Evolutionary conservation across 1,140 invertebrate genomes (phyloP).

Genomic region (Sitobion miscanthi): DNA sequence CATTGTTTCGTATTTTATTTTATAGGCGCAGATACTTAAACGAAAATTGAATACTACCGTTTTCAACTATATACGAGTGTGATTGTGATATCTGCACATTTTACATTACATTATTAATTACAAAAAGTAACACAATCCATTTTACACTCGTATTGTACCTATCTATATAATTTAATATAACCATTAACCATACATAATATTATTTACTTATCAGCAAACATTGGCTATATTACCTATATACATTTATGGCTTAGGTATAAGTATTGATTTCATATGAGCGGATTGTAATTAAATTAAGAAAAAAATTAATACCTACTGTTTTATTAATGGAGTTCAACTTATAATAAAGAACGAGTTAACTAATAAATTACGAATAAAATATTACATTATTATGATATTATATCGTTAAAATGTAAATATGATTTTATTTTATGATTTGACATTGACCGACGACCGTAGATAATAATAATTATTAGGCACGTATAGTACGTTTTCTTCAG

Average conservation of each 20-base stretch:
- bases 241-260: not conserved
- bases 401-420: not conserved
- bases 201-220: not conserved
- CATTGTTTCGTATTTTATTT: not conserved
- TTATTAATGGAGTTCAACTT: not conserved
- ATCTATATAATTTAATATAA: not conserved
- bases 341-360: not conserved
- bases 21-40: not conserved
- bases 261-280: not conserved
- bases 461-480: not conserved
- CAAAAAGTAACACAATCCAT: not conserved
- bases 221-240: not conserved
- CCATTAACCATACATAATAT: not conserved
- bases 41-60: not conserved
- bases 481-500: not conserved
- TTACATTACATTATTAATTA: not conserved
- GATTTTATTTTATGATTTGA: not conserved
- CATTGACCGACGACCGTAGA: too few species aligned
- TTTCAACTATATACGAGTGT: not conserved
- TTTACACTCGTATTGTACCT: not conserved
- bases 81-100: not conserved
- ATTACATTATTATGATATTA: not conserved
- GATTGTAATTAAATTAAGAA: not conserved
- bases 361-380: not conserved
- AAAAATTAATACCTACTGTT: not conserved